Conservation (phyloP, 1,140 invertebrate species). For the Trissolcus basalis region DNA sequence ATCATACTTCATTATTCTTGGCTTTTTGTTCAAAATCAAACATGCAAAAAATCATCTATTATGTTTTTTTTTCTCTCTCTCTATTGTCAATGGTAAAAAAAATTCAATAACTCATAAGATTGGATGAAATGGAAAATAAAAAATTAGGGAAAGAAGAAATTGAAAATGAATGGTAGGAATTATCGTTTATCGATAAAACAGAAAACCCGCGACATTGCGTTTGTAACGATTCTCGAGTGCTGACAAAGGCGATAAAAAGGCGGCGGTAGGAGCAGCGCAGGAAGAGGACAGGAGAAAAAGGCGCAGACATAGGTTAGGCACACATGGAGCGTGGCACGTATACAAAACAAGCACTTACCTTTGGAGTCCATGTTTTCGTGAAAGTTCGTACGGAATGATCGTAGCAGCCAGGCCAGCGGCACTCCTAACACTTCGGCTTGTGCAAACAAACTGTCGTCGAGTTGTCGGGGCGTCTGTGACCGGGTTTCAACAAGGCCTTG, state of each 20-base stretch:
- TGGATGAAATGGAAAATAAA: too few species aligned
- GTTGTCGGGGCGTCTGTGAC: slow-evolving; percentile 33
- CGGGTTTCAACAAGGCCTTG: slow-evolving; percentile 54
- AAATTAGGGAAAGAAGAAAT: not conserved
- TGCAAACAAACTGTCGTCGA: slow-evolving; percentile 22
- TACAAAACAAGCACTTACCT: slow-evolving; percentile 17
- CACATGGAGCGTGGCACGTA: not conserved
- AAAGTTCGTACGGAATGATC: slow-evolving; percentile 10
- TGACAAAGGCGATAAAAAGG: not conserved
- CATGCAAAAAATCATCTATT: too few species aligned
- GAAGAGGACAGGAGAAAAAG: not conserved
- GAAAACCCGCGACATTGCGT: slow-evolving; percentile 7
- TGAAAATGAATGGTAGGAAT: not conserved
- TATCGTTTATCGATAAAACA: slow-evolving; percentile 33
- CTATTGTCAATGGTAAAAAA: too few species aligned
- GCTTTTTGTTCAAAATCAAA: too few species aligned
- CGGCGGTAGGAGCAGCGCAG: not conserved
- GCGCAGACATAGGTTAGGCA: slow-evolving; percentile 15
- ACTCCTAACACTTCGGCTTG: slow-evolving; percentile 29
- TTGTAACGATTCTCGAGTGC: not conserved
- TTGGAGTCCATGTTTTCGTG: slow-evolving; percentile 50
- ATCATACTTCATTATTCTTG: too few species aligned
- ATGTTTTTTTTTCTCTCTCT: too few species aligned
- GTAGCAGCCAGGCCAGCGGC: slow-evolving; percentile 1
- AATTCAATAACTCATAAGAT: too few species aligned